These are phyloP conservation scores for Gastrophryne carolinensis DNA, from an alignment of 2,797 vertebrate species.

Conservation along the genomic window DNA sequence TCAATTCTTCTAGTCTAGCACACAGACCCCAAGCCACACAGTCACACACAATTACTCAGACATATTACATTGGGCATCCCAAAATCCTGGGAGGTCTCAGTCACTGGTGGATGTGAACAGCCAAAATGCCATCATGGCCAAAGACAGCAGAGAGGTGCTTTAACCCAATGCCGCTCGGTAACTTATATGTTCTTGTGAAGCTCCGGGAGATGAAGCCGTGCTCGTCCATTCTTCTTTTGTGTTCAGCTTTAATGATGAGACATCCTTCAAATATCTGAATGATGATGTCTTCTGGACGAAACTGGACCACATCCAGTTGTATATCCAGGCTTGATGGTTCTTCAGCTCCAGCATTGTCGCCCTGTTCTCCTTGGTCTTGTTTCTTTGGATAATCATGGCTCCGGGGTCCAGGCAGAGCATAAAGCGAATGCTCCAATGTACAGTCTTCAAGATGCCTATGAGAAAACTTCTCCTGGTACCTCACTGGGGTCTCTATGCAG, in stretches of 20 bases:
- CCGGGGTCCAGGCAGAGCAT: constrained; percentile 72
- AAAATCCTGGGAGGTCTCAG: too few relatives aligned
- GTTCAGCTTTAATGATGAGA: constrained; percentile 77
- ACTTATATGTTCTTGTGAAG: constrained; percentile 77
- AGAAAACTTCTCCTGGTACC: constrained; percentile 70
- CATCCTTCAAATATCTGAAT: constrained; percentile 82
- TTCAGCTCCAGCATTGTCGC: constrained; percentile 5
- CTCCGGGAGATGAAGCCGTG: constrained; percentile 77
- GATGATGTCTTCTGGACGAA: constrained; percentile 79
- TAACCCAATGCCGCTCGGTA: constrained; percentile 70
- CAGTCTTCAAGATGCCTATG: constrained; percentile 62
- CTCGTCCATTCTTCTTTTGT: constrained; percentile 77
- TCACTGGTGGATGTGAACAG: constrained; percentile 70
- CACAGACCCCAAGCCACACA: too few relatives aligned
- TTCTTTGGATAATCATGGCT: constrained; percentile 31
- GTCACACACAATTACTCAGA: too few relatives aligned
- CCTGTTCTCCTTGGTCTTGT: rapidly evolving
- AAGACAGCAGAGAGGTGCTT: constrained; percentile 72
- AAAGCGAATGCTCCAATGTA: constrained; percentile 71
- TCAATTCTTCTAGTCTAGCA: too few relatives aligned
- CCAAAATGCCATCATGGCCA: constrained; percentile 80
- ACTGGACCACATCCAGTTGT: constrained; percentile 79
- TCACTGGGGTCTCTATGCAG: constrained; percentile 70
- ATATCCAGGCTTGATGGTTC: constrained; percentile 63
- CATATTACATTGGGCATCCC: too few relatives aligned